Percentiles rank a stretch among this genome's conserved stretches.
Evolutionary conservation across 92 coral and sea anemone genomes (phyloP).

Genomic region (Meandrina meandrites): DNA sequence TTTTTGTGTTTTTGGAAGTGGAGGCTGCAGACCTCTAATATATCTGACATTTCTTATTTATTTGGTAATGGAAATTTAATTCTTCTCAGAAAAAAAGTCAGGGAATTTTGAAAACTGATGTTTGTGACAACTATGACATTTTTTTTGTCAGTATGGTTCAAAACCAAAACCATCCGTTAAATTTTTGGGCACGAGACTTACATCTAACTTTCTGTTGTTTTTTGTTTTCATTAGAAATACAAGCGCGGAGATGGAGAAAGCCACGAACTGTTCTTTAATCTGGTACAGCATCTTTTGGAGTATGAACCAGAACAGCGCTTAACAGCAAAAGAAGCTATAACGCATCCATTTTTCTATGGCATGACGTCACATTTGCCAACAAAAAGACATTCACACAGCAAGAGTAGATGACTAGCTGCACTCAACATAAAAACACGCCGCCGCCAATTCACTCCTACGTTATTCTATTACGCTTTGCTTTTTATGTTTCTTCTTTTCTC

Average conservation of each 20-base stretch:
- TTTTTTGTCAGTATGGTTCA: no score
- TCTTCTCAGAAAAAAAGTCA: no score
- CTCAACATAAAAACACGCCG: background rate
- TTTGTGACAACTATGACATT: no score
- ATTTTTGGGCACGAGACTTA: no score
- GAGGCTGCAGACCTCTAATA: no score
- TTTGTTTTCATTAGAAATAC: conserved; percentile 71
- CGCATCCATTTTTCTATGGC: conserved; percentile 86
- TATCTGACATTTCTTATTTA: no score
- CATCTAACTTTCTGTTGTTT: no score
- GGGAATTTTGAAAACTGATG: no score
- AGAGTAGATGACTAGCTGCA: conserved; percentile 87
- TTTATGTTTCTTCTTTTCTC: conserved; percentile 10
- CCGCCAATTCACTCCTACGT: background rate
- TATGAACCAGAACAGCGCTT: conserved; percentile 83
- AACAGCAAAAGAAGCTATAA: conserved; percentile 84
- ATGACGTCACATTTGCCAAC: conserved; percentile 50
- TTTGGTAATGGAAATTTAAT: no score
- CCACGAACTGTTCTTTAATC: conserved; percentile 83
- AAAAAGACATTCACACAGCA: conserved; percentile 82
- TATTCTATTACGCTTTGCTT: conserved; percentile 24
- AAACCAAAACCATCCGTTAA: no score
- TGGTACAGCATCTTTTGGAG: conserved; percentile 84
- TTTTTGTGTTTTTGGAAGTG: no score
- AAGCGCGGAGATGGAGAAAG: conserved; percentile 72